Conservation (phyloP, 1,140 invertebrate species). For the Armadillidium nasatum region DNA sequence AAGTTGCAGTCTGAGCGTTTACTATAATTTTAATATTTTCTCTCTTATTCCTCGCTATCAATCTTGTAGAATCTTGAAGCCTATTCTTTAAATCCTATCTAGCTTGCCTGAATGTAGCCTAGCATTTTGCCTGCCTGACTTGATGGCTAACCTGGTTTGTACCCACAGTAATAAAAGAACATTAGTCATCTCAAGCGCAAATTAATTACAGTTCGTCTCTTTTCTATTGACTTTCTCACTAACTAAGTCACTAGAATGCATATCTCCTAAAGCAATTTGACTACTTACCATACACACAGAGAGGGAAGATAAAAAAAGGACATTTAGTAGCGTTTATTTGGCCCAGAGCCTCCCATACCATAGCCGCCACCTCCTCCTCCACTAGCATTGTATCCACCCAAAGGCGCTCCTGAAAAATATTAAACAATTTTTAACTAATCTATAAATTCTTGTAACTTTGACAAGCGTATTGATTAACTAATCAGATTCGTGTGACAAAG, state of each 20-base stretch:
- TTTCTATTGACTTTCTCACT: not conserved
- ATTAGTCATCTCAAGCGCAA: conserved; percentile 1
- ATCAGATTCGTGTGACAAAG: too few species aligned
- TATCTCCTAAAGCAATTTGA: not conserved
- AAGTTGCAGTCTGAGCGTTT: not conserved
- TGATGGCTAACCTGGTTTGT: not conserved
- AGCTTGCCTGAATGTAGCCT: not conserved
- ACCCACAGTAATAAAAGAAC: not conserved
- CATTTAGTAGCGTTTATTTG: not conserved
- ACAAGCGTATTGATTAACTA: too few species aligned
- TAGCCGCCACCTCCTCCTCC: not conserved
- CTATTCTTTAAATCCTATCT: not conserved
- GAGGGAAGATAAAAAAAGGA: not conserved
- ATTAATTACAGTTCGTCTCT: not conserved
- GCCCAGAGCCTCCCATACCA: conserved; percentile 5
- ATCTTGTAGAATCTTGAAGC: not conserved
- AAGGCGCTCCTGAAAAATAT: too few species aligned
- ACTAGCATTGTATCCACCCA: too few species aligned
- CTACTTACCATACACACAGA: not conserved
- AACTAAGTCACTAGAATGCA: not conserved
- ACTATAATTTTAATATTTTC: not conserved
- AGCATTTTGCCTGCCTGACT: conserved; percentile 1
- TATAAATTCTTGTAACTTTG: too few species aligned
- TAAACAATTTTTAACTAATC: too few species aligned
- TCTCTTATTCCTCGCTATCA: not conserved